Base-by-base conservation (phyloP, 2,113 vertebrate genomes). In the Micronycteris hirsuta region DNA sequence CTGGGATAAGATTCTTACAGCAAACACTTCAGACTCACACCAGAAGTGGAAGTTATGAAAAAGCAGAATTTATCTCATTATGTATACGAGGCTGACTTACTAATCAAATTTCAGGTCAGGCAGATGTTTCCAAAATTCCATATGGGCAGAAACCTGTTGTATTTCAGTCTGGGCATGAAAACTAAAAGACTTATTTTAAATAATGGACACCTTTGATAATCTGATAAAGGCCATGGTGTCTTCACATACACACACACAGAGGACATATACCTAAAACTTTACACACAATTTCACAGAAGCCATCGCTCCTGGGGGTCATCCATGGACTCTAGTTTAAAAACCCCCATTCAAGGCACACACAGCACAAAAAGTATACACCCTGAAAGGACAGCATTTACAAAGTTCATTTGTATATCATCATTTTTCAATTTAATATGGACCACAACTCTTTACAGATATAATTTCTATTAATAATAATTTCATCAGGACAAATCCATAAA, bases 1-100 rank as follows among this genome's bases (percentile, higher is more conserved):
- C 31, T 89, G 41, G 43, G 74, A 82, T 85, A 58, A 41, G 41
- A 36, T 8, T 61, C 15, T 71, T 61, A 49, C 7, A 80, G 58
- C 54, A 93, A 77, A 71, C 77, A 93, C 41, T 54, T 88, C 67
- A 93, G 86, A 86, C 36, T 95, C 78, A 86, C 14, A 86, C 13
- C 71, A 0, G 38, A 92, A 95, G 41, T 80, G 8, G 31, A 93
- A 88, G 56, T 91, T 81, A 94, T 16, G 73, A 77, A 26, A 80
- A 78, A 71, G 77, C 45, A 81, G 43, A 91, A 91, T 76, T 52
- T 54, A 82, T 77, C 71, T 71, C 41, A 52, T 20, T 87, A 63
- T 11, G 7, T 43, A 9, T 70, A 49, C 17, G 54, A 89, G 36
- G 65, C 17, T 73, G 41, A 68, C 58, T 47, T 67, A 67, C 15